Evolutionary conservation across 2,113 vertebrate species (phyloP).

Genomic region (Ceyx melanurus): DNA sequence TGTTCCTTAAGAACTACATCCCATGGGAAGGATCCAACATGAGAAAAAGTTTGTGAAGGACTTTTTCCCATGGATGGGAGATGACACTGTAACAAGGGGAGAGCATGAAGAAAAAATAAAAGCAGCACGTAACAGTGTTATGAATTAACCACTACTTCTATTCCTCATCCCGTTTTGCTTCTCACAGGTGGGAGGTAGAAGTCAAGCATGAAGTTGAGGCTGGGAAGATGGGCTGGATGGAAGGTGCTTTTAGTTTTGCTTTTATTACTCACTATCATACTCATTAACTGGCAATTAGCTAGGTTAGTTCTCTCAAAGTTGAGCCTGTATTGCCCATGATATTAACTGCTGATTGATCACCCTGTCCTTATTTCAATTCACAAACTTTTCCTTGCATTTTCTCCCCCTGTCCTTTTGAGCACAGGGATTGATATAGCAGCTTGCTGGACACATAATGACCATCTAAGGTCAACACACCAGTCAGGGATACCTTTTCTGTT

Average conservation of each 20-base stretch:
- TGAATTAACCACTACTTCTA: neutral
- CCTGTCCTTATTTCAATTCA: neutral
- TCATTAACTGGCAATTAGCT: neutral
- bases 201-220: neutral
- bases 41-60: neutral
- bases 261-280: neutral
- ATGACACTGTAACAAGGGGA: neutral
- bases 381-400: neutral
- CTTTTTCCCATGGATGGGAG: neutral
- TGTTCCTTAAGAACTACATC: neutral
- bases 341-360: neutral
- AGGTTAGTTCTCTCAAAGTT: neutral
- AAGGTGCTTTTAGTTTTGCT: neutral
- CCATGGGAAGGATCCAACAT: neutral
- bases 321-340: neutral
- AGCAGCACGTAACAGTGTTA: neutral
- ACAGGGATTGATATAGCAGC: fast-evolving
- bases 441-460: fast-evolving
- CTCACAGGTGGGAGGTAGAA: neutral
- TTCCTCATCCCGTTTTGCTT: fast-evolving
- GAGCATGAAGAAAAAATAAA: neutral
- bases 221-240: neutral
- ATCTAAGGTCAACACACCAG: neutral
- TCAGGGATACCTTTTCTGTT: neutral
- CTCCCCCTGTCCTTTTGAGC: neutral